Base-by-base conservation (phyloP, 2,113 vertebrate species). In the Zosterops pallidus region DNA sequence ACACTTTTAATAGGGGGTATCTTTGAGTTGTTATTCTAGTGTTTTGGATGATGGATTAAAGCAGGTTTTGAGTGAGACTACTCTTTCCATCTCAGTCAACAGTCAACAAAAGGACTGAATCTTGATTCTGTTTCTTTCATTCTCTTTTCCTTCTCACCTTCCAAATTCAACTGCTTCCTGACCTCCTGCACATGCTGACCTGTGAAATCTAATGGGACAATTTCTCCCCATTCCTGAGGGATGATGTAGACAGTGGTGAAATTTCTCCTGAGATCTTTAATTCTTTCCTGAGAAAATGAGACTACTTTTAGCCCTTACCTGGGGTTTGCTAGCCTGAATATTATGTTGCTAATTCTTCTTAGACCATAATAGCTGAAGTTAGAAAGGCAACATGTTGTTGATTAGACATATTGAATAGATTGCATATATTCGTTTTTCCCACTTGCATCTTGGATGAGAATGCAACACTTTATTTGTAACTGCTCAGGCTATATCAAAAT, bases 401-500 rank as follows among this genome's bases (percentile, higher is more conserved):
- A 56, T 86, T 78, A 29, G 37, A 53, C 26, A n/a, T 37, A 31
- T 64, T 68, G 25, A 83, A 55, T 67, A 71, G 25, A 71, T 71
- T 52, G 17, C 14, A 37, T 56, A n/a, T 29, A 64, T 68, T 80
- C 5, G 31, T 59, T 70, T 64, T 80, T 70, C 41, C 23, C 44
- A 52, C 37, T 90, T 94, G 64, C 60, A 88, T 83, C 52, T 93
- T 78, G 44, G 76, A 93, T 93, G 46, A 94, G 46, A 97, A 85
- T 83, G 46, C 15, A 35, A 29, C 37, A 65, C 17, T 96, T 94
- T 92, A 57, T 84, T 92, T 89, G 39, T 44, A 92, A 76, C 85
- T 97, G 90, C 44, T 86, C 81, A 86, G 28, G 74, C 53, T 96
- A 52, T 93, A 94, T 96, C 63, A 96, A 97, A 97, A 89, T 63